phyloP scores from a whole-genome alignment of 2,797 vertebrate genomes.

The Anniella stebbinsi region DNA sequence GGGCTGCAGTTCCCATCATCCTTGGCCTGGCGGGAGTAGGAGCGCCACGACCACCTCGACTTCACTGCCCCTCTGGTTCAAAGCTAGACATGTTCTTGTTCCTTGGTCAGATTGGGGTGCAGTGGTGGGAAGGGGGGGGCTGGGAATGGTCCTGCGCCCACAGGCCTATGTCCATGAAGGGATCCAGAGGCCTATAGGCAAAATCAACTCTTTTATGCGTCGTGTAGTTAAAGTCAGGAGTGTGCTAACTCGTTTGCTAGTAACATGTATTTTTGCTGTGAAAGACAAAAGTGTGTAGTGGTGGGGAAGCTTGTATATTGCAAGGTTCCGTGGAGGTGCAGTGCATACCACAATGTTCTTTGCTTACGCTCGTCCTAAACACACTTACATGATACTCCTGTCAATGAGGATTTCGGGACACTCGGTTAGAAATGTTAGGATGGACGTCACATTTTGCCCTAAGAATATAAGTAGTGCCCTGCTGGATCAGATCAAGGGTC shows the following conservation, averaged over 20 bases:
- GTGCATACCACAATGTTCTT: too few species aligned
- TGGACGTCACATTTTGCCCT: neutral
- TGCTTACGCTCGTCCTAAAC: too few species aligned
- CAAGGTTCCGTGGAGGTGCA: neutral
- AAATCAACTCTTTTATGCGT: too few species aligned
- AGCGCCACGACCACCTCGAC: neutral
- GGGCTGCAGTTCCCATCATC: neutral
- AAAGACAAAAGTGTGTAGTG: too few species aligned
- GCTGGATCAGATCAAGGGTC: too few species aligned
- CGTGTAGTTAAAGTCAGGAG: neutral
- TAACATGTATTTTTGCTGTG: neutral
- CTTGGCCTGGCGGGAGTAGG: neutral
- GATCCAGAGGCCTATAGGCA: neutral
- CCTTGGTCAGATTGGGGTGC: neutral
- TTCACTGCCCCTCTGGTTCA: neutral
- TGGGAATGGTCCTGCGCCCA: accelerated
- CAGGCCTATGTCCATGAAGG: neutral
- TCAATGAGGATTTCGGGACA: too few species aligned
- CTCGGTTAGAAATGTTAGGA: too few species aligned
- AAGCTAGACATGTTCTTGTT: neutral
- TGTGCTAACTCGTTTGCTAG: neutral
- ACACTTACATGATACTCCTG: neutral
- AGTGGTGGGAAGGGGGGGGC: too few species aligned
- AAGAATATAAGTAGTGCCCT: too few species aligned
- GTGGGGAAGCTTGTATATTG: neutral